phyloP scores from a whole-genome alignment of 2,888 invertebrate species.

The Rhamnusium bicolor region DNA sequence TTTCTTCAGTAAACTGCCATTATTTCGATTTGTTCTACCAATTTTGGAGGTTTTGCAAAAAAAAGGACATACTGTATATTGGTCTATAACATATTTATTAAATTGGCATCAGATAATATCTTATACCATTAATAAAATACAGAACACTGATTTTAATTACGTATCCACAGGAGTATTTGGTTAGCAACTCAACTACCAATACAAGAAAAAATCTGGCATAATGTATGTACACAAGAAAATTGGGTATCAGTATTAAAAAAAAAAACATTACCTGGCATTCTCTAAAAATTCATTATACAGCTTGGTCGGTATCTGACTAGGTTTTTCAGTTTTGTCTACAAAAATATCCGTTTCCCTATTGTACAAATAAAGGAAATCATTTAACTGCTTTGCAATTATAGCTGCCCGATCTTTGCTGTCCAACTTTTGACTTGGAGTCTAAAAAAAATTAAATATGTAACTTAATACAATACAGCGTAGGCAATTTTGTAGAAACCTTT shows the following conservation, averaged over 20 bases:
- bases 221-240: no score
- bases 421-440: constrained; percentile 82
- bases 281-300: constrained; percentile 77
- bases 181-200: no score
- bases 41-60: no score
- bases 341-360: constrained; percentile 87
- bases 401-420: constrained; percentile 88
- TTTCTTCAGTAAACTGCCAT: no score
- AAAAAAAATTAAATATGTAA: constrained; percentile 48
- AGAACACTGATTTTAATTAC: no score
- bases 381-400: constrained; percentile 86
- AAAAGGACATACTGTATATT: no score
- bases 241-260: constrained; percentile 11
- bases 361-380: constrained; percentile 88
- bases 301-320: constrained; percentile 74
- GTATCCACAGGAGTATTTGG: no score
- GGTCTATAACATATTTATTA: no score
- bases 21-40: no score
- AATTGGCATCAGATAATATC: no score
- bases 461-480: constrained; percentile 48
- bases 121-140: no score
- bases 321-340: constrained; percentile 80
- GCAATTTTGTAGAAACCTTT: constrained; percentile 70
- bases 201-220: no score
- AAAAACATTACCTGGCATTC: constrained; percentile 73